phyloP scores from a whole-genome alignment of 2,797 vertebrate genomes.

The Meriones psammophilus region DNA sequence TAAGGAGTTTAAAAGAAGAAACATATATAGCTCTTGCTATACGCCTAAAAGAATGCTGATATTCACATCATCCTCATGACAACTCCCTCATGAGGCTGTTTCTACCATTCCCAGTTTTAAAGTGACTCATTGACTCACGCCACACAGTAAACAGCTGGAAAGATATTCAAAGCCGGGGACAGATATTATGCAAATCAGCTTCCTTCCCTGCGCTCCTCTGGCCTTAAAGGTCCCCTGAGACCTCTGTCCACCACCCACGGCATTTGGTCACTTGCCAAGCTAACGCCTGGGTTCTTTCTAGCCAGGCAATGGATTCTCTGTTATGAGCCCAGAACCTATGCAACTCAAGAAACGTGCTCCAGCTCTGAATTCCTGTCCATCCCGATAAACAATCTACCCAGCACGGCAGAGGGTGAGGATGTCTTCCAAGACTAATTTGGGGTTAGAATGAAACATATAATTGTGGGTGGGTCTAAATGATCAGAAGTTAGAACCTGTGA shows the following conservation, averaged over 20 bases:
- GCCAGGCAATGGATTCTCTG: background rate
- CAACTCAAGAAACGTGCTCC: background rate
- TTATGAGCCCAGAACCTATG: background rate
- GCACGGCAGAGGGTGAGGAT: background rate
- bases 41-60: background rate
- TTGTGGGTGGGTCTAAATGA: background rate
- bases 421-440: background rate
- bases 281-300: background rate
- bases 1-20: conserved; percentile 35
- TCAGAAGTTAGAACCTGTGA: background rate
- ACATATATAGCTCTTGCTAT: background rate
- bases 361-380: background rate
- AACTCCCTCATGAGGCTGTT: background rate
- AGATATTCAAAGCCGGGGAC: background rate
- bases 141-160: background rate
- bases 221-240: background rate
- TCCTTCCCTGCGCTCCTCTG: background rate
- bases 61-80: background rate
- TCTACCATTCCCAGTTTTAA: background rate
- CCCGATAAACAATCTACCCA: background rate
- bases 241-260: background rate
- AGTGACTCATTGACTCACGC: background rate
- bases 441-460: background rate
- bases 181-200: too few species aligned
- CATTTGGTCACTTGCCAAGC: background rate